Evolutionary conservation across 2,113 vertebrate species (phyloP).

Genomic region (Ivindomyrus marchei): DNA sequence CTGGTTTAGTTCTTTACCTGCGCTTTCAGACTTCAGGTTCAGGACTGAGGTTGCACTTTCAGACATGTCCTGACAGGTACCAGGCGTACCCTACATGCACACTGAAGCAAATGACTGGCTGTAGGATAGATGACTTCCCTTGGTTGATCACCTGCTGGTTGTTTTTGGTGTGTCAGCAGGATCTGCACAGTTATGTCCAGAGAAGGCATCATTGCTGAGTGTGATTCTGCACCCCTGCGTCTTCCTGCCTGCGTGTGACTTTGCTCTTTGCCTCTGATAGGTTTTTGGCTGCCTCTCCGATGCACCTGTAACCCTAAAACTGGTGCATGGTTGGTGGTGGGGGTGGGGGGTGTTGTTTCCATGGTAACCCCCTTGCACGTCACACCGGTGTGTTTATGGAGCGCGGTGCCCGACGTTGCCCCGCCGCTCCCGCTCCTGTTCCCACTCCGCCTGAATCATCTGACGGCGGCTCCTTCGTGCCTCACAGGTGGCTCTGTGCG

Average conservation of each 20-base stretch:
- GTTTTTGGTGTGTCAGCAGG: neutral
- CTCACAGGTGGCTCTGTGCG: neutral
- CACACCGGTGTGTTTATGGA: neutral
- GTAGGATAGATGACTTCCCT: neutral
- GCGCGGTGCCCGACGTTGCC: neutral
- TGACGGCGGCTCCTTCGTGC: too few species aligned
- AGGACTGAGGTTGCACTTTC: neutral
- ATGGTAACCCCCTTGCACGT: conserved; percentile 15
- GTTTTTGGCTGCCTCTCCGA: neutral
- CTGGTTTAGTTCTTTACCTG: neutral
- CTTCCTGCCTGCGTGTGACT: conserved; percentile 1
- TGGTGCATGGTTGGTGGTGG: neutral
- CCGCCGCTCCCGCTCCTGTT: neutral
- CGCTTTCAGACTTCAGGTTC: neutral
- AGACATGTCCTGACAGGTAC: neutral
- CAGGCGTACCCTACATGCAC: neutral
- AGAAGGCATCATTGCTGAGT: neutral
- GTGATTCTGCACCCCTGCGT: neutral
- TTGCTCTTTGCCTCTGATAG: neutral
- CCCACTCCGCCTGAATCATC: neutral
- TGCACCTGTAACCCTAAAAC: conserved; percentile 3
- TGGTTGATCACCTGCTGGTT: neutral
- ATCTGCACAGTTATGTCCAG: neutral
- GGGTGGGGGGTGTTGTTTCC: neutral
- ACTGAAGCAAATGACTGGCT: neutral